Evolutionary conservation across 2,113 vertebrate species (phyloP).

Genomic region (Scomber scombrus): DNA sequence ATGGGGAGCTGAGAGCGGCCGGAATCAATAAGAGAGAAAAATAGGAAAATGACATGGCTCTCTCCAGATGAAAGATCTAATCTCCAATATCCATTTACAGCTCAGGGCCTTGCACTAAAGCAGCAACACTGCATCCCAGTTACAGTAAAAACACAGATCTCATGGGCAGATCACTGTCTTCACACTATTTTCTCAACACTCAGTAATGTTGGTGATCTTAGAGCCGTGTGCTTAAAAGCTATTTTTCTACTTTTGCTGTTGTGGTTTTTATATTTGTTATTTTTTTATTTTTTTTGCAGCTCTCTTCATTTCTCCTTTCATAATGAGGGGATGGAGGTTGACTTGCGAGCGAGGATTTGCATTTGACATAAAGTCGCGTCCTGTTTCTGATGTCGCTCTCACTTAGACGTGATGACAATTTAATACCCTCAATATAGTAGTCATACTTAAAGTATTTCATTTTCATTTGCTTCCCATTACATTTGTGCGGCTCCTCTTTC

Average conservation of each 20-base stretch:
- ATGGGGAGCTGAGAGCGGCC: conserved; percentile 83
- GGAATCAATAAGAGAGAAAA: conserved; percentile 87
- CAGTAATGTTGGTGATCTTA: conserved; percentile 23
- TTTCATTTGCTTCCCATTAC: conserved; percentile 65
- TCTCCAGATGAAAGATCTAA: conserved; percentile 87
- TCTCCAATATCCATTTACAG: conserved; percentile 88
- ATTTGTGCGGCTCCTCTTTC: conserved; percentile 54
- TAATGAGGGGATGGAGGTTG: conserved; percentile 45
- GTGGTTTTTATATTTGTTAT: conserved; percentile 32
- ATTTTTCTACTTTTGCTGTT: conserved; percentile 39
- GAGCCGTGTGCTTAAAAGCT: conserved; percentile 15
- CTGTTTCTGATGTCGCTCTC: conserved; percentile 61
- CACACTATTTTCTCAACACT: conserved; percentile 23
- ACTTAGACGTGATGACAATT: conserved; percentile 72
- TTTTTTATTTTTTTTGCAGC: conserved; percentile 18
- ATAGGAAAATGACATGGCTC: conserved; percentile 87
- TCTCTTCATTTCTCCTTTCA: conserved; percentile 49
- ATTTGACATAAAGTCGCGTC: conserved; percentile 68
- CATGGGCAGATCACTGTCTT: conserved; percentile 49
- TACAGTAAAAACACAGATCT: conserved; percentile 62
- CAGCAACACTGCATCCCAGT: conserved; percentile 70
- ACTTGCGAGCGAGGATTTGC: conserved; percentile 62
- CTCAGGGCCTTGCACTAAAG: conserved; percentile 79
- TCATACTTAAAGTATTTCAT: conserved; percentile 61
- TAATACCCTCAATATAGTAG: conserved; percentile 74